Conservation (phyloP, 2,888 invertebrate genomes). For the Apantesis nais region DNA sequence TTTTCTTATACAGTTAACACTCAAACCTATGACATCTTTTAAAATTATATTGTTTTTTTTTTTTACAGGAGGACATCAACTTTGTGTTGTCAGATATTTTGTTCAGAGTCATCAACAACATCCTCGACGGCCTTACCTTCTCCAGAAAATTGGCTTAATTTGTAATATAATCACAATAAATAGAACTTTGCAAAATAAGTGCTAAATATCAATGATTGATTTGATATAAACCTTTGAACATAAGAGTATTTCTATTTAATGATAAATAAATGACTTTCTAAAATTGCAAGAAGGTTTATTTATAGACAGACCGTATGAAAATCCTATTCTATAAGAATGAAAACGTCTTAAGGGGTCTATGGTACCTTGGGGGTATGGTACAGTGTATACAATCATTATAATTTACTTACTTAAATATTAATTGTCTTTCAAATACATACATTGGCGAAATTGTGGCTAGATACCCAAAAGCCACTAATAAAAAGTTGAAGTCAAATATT, state of each 20-base stretch:
- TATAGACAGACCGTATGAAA: not conserved
- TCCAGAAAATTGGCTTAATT: not conserved
- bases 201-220: not conserved
- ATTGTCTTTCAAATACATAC: no score
- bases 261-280: not conserved
- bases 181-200: not conserved
- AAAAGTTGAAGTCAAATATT: no score
- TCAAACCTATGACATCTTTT: not conserved
- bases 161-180: not conserved
- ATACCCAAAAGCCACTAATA: no score
- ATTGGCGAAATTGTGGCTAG: no score
- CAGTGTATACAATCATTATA: no score
- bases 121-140: not conserved
- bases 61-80: conserved; percentile 32
- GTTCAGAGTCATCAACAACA: conserved; percentile 18
- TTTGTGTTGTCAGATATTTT: conserved; percentile 32
- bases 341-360: no score
- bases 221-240: not conserved
- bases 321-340: not conserved
- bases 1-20: not conserved
- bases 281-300: not conserved
- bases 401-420: no score
- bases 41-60: not conserved
- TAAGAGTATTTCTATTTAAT: not conserved
- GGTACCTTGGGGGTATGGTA: no score